phyloP scores from a whole-genome alignment of 2,888 invertebrate genomes.

The Luperina nickerlii region DNA sequence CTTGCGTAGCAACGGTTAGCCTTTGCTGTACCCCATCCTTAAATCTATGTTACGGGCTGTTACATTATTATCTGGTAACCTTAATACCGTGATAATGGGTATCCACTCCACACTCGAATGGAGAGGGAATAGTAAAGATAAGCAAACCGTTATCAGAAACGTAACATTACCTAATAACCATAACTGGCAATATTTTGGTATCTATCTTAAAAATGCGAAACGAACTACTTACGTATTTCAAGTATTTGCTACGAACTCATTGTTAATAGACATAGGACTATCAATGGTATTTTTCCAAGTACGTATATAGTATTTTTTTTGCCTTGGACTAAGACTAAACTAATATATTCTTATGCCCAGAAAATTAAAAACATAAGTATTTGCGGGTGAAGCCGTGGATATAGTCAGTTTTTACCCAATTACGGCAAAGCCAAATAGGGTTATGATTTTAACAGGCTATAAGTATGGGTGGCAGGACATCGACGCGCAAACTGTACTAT shows the following conservation, averaged over 20 bases:
- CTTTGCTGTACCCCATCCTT: constrained; percentile 15
- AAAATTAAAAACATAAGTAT: background rate
- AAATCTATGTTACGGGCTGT: constrained; percentile 28
- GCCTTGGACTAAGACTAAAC: background rate
- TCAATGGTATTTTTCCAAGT: background rate
- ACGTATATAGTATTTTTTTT: background rate
- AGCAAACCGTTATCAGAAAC: constrained; percentile 25
- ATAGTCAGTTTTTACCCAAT: background rate
- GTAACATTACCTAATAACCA: background rate
- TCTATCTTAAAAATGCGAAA: background rate
- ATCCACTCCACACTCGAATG: constrained; percentile 37
- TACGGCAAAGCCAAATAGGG: background rate
- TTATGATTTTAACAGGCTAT: background rate
- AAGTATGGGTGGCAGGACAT: background rate
- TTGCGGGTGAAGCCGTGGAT: no score
- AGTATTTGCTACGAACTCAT: background rate
- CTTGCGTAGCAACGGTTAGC: background rate
- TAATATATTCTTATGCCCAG: background rate
- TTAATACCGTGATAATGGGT: constrained; percentile 31
- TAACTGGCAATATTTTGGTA: background rate
- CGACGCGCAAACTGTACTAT: background rate
- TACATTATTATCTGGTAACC: constrained; percentile 43
- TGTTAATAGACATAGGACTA: background rate
- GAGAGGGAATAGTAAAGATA: constrained; percentile 38
- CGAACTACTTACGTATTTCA: background rate